Percentiles rank a stretch among this genome's conserved stretches.
Conservation (phyloP, 2,888 invertebrate species). For the Pollenia griseotomentosa region DNA sequence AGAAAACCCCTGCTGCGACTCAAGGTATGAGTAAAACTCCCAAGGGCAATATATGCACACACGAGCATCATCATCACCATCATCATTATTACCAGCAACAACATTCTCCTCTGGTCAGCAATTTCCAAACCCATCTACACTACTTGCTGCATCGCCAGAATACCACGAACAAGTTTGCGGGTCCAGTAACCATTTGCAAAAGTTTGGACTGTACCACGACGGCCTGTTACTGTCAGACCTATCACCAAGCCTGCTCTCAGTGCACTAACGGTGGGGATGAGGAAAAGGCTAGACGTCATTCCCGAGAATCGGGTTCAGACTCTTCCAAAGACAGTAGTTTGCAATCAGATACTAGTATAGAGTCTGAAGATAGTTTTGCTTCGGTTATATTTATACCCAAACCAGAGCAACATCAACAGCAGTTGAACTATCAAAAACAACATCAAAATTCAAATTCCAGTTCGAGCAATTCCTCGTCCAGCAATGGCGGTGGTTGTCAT, state of each 20-base stretch:
- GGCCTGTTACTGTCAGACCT: conserved; percentile 80
- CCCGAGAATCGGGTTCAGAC: conserved; percentile 94
- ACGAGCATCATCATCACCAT: conserved; percentile 74
- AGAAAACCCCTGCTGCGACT: conserved; percentile 33
- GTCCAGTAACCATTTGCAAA: conserved; percentile 81
- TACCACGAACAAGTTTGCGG: conserved; percentile 74
- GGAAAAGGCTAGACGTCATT: conserved; percentile 88
- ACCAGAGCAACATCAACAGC: conserved; percentile 86
- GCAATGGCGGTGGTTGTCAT: conserved; percentile 78
- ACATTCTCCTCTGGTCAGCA: conserved; percentile 74
- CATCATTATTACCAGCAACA: conserved; percentile 73
- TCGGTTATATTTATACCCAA: conserved; percentile 96
- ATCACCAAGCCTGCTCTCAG: conserved; percentile 78
- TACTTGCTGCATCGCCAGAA: conserved; percentile 76
- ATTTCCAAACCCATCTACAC: conserved; percentile 72
- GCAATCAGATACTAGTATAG: conserved; percentile 96
- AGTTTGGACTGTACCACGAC: conserved; percentile 81
- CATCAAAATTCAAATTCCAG: conserved; percentile 82
- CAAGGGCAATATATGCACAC: conserved; percentile 64
- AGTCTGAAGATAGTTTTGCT: conserved; percentile 96
- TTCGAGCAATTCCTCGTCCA: conserved; percentile 82
- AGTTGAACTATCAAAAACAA: conserved; percentile 80
- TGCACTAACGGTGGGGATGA: conserved; percentile 79
- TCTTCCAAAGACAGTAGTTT: conserved; percentile 95
- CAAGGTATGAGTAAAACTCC: conserved; percentile 49